These are phyloP conservation scores for Ruditapes philippinarum DNA, from an alignment of 1,140 invertebrate species.

Conservation along the genomic window DNA sequence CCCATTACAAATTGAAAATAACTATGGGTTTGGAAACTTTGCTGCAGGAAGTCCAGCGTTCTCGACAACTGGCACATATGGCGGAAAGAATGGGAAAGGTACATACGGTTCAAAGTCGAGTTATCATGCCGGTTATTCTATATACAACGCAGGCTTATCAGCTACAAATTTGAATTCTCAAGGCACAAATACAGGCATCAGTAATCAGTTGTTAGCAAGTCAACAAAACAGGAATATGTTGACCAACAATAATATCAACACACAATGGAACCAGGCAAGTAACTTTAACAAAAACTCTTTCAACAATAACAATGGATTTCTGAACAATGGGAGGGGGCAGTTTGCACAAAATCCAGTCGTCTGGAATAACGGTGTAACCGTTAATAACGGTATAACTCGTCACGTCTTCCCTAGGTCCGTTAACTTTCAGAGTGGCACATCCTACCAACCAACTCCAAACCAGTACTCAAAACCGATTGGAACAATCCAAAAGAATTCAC, in stretches of 20 bases:
- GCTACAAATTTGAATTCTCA: not conserved
- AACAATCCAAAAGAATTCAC: not conserved
- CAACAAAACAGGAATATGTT: not conserved
- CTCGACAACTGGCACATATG: not conserved
- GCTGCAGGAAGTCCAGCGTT: not conserved
- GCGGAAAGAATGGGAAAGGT: not conserved
- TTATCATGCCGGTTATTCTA: not conserved
- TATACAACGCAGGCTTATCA: not conserved
- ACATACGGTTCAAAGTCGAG: not conserved
- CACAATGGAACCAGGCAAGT: not conserved
- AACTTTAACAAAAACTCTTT: not conserved
- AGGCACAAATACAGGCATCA: not conserved
- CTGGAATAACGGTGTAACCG: constrained; percentile 27
- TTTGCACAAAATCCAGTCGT: constrained; percentile 8
- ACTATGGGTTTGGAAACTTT: constrained; percentile 44
- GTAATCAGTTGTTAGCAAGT: not conserved
- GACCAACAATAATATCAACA: not conserved
- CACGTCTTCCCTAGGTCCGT: not conserved
- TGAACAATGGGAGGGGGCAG: not conserved
- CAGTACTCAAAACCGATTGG: not conserved
- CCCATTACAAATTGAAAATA: not conserved
- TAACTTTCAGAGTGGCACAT: not conserved
- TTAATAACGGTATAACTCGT: not conserved
- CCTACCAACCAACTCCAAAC: not conserved
- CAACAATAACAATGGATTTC: not conserved